Evolutionary conservation across 2,113 vertebrate species (phyloP), one percentile per base, ranked within the genome.

Genomic region (Bettongia penicillata): DNA sequence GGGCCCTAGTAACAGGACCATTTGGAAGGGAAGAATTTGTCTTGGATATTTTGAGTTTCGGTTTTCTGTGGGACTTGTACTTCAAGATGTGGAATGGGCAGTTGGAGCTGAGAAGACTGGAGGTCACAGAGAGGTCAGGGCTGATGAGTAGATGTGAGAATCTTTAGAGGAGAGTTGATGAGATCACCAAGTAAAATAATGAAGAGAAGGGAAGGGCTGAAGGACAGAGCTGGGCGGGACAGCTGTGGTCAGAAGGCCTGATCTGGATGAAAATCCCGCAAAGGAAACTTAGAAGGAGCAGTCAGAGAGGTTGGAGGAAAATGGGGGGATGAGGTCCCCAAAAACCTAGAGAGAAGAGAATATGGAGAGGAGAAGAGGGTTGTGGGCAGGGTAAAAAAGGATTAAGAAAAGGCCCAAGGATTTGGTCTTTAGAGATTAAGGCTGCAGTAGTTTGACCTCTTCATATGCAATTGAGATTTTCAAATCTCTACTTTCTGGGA

Each of bases 21-120:
- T n/a, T 25, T 22, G 37, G 68, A 68, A 61, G 61, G 61, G 61
- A n/a, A 37, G 16, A n/a, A 6, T 7, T n/a, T 16, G 31, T 68
- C 16, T n/a, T n/a, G 1, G 12, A 1, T 77, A 28, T 28, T 26
- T 28, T 25, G 55, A 31, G n/a, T 84, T 84, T 23, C 0, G n/a
- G 68, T 1, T n/a, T n/a, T 19, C 37, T 8, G 7, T 6, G 37
- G 7, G 37, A 19, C 3, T 8, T 1, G 3, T 4, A 16, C 14
- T n/a, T 19, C 37, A 8, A 22, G 37, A 61, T 84, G 37, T 84
- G 37, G 22, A n/a, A n/a, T 2, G n/a, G 16, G 61, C 12, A 7
- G 16, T 68, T 12, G 57, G 57, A 61, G 57, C 31, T 31, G 11
- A 61, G 57, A 48, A 37, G 68, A n/a, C 68, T 19, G 37, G 68